Conservation (phyloP, 1,140 invertebrate genomes). For the Leptinotarsa defecta region DNA sequence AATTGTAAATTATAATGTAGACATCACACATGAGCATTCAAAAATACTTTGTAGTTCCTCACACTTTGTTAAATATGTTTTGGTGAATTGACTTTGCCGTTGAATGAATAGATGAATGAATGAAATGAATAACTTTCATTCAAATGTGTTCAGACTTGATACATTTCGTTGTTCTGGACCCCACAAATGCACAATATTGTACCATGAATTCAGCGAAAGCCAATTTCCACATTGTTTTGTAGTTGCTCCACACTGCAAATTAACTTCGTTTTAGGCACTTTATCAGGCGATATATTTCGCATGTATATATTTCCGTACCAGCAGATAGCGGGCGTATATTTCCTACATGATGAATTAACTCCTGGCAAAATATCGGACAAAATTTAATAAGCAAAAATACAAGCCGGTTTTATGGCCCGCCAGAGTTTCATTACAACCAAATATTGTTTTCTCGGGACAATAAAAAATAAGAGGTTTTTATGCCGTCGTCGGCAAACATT, state of each 20-base stretch:
- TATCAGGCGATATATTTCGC: background rate
- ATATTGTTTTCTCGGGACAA: background rate
- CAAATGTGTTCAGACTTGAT: too few species aligned
- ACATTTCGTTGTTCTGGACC: too few species aligned
- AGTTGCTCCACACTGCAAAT: background rate
- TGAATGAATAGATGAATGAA: too few species aligned
- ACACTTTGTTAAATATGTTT: too few species aligned
- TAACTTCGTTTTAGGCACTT: background rate
- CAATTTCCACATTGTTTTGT: background rate
- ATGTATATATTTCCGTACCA: slow-evolving; percentile 22
- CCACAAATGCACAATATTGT: background rate
- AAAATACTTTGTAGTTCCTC: too few species aligned
- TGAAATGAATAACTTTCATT: too few species aligned
- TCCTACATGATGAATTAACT: slow-evolving; percentile 16
- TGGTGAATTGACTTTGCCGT: too few species aligned
- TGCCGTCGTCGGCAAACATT: too few species aligned
- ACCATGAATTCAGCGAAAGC: background rate
- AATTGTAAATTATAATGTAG: too few species aligned
- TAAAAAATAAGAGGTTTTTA: background rate
- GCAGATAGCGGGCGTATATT: slow-evolving; percentile 19
- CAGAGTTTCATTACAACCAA: slow-evolving; percentile 6
- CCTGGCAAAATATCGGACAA: slow-evolving; percentile 12
- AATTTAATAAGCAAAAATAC: slow-evolving; percentile 17
- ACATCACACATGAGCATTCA: too few species aligned
- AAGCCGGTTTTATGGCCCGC: slow-evolving; percentile 16